Base-by-base conservation (phyloP, 2,113 vertebrate species). In the Callipepla squamata region DNA sequence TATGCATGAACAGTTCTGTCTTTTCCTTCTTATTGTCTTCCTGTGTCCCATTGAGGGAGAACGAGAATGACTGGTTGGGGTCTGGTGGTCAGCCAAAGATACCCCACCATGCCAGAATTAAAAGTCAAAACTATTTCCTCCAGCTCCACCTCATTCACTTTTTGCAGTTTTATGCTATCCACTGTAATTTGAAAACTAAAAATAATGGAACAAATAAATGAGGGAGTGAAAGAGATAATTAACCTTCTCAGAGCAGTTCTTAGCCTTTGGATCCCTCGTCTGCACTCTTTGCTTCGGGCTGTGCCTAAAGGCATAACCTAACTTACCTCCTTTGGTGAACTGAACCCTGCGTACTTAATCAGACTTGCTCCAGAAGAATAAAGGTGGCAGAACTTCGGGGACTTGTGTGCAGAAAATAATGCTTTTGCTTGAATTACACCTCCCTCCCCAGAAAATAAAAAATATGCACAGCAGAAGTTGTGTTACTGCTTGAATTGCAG, bases 261-360 rank as follows among this genome's bases (percentile, higher is more conserved):
- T 80, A 79, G 47, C 20, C 57, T 86, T 63, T 89, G 42, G 14
- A 73, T 57, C 15, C 38, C 32, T 40, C 36, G 11, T 28, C 58
- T 76, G 26, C 57, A 57, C 20, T 69, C 44, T 44, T 47, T 55
- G 45, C 19, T 89, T 23, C 3, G 10, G 32, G 58, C 40, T 79
- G 23, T 76, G 74, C 76, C 32, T 45, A 70, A 79, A 89, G 84
- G 50, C 53, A 85, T 67, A 85, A 63, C n/a, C 42, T 67, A 55
- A 45, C n/a, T 68, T 45, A 55, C 13, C 20, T 84, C n/a, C 13
- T 79, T 50, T n/a, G 20, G 22, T 72, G 80, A 87, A 63, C 21
- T 69, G 80, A 85, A 63, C 21, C 6, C 36, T 50, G 5, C 42
- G 32, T 51, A 17, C 20, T 58, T 80, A 9, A 32, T 19, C 59